Base-by-base conservation (phyloP, 2,888 invertebrate genomes). In the Diarsia rubi region DNA sequence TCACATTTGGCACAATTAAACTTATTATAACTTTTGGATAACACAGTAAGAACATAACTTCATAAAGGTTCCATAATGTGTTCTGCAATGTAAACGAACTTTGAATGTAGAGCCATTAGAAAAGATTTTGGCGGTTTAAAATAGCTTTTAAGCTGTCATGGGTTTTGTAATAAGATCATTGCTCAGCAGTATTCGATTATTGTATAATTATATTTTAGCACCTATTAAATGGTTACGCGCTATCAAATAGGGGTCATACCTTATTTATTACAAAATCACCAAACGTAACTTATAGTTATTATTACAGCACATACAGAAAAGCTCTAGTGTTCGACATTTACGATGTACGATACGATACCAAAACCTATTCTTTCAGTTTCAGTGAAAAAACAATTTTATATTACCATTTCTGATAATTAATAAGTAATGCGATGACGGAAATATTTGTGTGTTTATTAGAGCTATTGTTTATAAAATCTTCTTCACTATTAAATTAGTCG, bases 111-210 rank as follows among this genome's bases (percentile, higher is more conserved):
- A 78, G 27, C n/a, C 9, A 72, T 77, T 21, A 54, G 31, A 27
- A 77, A 45, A 59, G 14, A 37, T 45, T 70, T 59, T 27, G 47
- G 1, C 37, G 11, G 12, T 27, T n/a, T n/a, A 42, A 47, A 71
- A 21, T 27, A 69, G 24, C 59, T 69, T 69, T 63, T 31, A 76
- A 47, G 45, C 62, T 47, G 45, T 47, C 78, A 62, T 45, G 19
- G n/a, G 27, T 27, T 75, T 45, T 4, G 24, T 3, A 27, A 16
- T 54, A n/a, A 11, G 37, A 49, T 44, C 16, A 65, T 67, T 45
- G 69, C 27, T 47, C 37, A 54, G 54, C 49, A 62, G n/a, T 60
- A 37, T 52, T 59, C n/a, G 9, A 31, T 49, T 12, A 60, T 52
- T 62, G 37, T 31, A 19, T n/a, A 73, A 16, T 9, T 16, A 24